Conservation (phyloP, 2,888 invertebrate species). For the Agonopterix heracliana region DNA sequence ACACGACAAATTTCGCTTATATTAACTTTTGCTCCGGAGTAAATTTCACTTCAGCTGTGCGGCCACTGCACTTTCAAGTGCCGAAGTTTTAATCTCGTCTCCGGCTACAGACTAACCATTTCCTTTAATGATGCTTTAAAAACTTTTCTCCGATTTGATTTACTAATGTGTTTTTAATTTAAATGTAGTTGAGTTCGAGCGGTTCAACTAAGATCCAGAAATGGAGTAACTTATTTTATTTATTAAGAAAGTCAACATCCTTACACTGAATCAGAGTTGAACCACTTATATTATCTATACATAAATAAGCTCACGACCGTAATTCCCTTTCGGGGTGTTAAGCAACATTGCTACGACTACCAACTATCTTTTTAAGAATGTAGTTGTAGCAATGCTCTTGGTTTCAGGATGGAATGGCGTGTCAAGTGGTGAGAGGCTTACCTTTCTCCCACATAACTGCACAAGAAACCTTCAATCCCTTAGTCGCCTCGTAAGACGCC, state of each 20-base stretch:
- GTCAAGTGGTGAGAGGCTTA: no score
- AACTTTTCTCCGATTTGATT: slow-evolving; percentile 6
- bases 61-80: slow-evolving; percentile 66
- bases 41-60: slow-evolving; percentile 59
- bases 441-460: no score
- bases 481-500: no score
- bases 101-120: slow-evolving; percentile 21
- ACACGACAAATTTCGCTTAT: slow-evolving; percentile 69
- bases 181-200: background rate
- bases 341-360: no score
- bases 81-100: slow-evolving; percentile 63
- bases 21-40: slow-evolving; percentile 68
- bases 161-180: background rate
- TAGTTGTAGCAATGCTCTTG: no score
- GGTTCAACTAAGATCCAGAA: no score
- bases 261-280: background rate
- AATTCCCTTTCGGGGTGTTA: no score
- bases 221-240: background rate
- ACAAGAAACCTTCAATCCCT: no score
- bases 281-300: background rate
- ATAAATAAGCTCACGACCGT: no score
- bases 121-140: slow-evolving; percentile 26
- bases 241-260: background rate
- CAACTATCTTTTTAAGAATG: no score
- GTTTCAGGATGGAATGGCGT: no score